Evolutionary conservation across 1,140 invertebrate species (phyloP).

Genomic region (Zelostemma sp.): DNA sequence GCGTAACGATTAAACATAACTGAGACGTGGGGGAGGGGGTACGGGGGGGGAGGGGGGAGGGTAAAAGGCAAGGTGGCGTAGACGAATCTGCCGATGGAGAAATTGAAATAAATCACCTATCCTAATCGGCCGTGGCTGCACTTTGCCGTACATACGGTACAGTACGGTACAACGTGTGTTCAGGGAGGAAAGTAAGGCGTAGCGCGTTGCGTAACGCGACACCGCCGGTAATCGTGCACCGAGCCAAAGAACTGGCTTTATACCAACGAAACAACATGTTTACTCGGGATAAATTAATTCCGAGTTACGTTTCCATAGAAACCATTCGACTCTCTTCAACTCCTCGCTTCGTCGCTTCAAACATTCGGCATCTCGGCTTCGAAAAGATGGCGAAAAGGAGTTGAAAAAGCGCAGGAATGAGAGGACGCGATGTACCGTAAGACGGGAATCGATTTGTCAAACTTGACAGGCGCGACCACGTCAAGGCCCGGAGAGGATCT

Average conservation of each 20-base stretch:
- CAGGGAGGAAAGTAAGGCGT: constrained; percentile 5
- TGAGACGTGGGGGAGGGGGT: constrained; percentile 20
- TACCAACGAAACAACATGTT: constrained; percentile 4
- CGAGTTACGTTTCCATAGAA: constrained; percentile 4
- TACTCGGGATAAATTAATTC: constrained; percentile 6
- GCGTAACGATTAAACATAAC: constrained; percentile 17
- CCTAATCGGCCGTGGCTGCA: constrained; percentile 30
- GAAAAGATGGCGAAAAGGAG: too few relatives aligned
- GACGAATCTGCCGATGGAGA: constrained; percentile 43
- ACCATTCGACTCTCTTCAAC: neutral
- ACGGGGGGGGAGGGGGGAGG: neutral
- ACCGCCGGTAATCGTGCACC: constrained; percentile 1
- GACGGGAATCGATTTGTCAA: neutral
- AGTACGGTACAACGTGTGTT: too few relatives aligned
- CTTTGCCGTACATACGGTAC: neutral
- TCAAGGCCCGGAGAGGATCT: constrained; percentile 1
- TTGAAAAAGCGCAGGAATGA: too few relatives aligned
- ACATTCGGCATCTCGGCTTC: too few relatives aligned
- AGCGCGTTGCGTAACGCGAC: constrained; percentile 2
- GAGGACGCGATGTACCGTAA: neutral
- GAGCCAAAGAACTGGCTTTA: constrained; percentile 2
- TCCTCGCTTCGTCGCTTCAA: constrained; percentile 1
- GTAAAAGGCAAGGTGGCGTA: constrained; percentile 13
- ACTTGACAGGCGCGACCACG: neutral
- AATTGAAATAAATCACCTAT: constrained; percentile 59